Evolutionary conservation across 1,140 invertebrate species (phyloP).

Genomic region (Pollicipes pollicipes): DNA sequence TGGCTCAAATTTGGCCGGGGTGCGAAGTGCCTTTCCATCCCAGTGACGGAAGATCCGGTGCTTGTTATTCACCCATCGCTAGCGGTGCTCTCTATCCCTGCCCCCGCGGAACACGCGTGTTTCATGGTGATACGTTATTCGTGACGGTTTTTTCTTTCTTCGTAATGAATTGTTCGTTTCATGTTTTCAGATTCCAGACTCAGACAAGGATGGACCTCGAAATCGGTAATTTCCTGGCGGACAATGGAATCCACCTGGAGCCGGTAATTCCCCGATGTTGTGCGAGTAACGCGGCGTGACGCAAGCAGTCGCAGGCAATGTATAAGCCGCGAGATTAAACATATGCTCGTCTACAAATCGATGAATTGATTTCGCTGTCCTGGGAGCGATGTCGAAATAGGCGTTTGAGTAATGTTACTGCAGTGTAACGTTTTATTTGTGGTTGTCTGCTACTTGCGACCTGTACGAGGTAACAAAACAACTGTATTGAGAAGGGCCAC

Average conservation of each 20-base stretch:
- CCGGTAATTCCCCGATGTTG: background rate
- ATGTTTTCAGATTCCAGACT: slow-evolving; percentile 8
- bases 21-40: too few relatives aligned
- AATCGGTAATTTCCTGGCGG: background rate
- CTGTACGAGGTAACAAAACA: too few relatives aligned
- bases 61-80: background rate
- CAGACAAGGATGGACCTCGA: background rate
- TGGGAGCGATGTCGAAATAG: too few relatives aligned
- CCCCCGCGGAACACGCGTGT: background rate
- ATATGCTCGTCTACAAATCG: too few relatives aligned
- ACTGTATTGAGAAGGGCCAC: too few relatives aligned
- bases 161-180: background rate
- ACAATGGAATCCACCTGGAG: background rate
- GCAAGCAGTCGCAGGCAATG: too few relatives aligned
- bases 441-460: too few relatives aligned
- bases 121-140: background rate
- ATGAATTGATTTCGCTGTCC: too few relatives aligned
- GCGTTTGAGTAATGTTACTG: background rate
- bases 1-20: too few relatives aligned
- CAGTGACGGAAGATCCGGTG: background rate
- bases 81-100: background rate
- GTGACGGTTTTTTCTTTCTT: too few relatives aligned
- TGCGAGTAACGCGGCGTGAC: background rate
- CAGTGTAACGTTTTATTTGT: background rate
- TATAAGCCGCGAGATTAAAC: too few relatives aligned